Conservation (phyloP, 2,113 vertebrate genomes). For the Anarhynchus alexandrinus region DNA sequence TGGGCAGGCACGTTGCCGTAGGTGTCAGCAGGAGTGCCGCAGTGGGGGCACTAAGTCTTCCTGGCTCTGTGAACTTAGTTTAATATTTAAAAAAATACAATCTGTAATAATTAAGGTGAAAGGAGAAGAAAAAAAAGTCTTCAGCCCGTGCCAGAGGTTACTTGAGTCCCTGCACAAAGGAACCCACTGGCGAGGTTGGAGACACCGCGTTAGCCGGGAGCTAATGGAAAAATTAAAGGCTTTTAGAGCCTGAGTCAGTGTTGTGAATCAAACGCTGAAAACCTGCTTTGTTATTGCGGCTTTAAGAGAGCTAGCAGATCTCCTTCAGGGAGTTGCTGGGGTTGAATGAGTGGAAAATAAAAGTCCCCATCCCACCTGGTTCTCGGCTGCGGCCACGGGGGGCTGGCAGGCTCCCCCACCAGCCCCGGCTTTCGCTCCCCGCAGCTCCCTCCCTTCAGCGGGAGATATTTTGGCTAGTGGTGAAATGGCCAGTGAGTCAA, state of each 20-base stretch:
- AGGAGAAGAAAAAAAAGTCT: background rate
- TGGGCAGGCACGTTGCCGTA: background rate
- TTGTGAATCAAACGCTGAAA: background rate
- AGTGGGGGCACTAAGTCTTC: background rate
- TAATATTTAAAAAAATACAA: background rate
- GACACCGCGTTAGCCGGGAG: background rate
- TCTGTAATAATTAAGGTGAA: background rate
- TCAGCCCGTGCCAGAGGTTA: background rate
- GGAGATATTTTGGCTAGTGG: background rate
- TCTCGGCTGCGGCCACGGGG: background rate
- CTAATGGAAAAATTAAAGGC: background rate
- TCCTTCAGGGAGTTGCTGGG: background rate
- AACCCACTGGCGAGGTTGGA: background rate
- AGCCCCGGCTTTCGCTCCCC: accelerated
- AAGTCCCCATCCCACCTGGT: background rate
- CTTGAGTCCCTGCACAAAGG: background rate
- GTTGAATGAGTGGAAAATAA: background rate
- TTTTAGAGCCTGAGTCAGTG: background rate
- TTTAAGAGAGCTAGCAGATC: background rate
- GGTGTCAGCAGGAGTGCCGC: background rate
- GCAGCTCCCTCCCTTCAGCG: background rate
- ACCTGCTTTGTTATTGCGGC: background rate
- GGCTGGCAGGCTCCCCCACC: background rate
- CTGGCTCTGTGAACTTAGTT: background rate
- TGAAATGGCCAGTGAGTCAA: background rate